Evolutionary conservation across 64 coral and sea anemone genomes (phyloP).

Genomic region (Stichodactyla mertensii): DNA sequence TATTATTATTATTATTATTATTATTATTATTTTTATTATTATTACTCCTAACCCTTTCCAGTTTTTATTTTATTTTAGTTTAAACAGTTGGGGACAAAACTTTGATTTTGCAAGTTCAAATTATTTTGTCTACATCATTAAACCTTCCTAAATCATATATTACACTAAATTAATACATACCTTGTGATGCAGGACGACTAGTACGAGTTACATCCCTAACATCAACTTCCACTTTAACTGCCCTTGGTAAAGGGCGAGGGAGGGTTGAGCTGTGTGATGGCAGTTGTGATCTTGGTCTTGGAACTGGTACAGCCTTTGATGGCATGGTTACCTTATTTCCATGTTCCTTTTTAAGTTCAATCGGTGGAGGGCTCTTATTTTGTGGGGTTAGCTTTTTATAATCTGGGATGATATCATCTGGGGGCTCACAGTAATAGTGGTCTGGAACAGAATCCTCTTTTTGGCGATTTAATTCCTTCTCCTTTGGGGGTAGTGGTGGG

Average conservation of each 20-base stretch:
- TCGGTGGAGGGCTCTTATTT: background rate
- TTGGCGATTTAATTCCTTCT: constrained; percentile 31
- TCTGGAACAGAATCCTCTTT: background rate
- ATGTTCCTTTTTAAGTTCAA: background rate
- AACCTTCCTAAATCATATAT: no score
- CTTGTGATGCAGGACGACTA: constrained; percentile 16
- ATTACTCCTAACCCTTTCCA: no score
- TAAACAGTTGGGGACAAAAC: no score
- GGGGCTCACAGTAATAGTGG: constrained; percentile 57
- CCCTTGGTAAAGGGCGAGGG: constrained; percentile 37
- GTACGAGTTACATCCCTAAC: background rate
- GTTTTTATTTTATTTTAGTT: no score
- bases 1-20: no score
- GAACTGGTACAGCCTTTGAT: constrained; percentile 15
- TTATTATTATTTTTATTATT: no score
- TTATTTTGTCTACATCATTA: no score
- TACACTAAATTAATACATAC: background rate
- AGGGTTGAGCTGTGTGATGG: constrained; percentile 40
- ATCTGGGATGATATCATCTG: constrained; percentile 27
- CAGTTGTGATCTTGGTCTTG: constrained; percentile 46
- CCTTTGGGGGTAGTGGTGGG: constrained; percentile 59
- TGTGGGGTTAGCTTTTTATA: constrained; percentile 32
- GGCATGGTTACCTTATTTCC: background rate
- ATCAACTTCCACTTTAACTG: constrained; percentile 7
- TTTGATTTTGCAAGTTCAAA: no score